Percentiles rank a stretch among this genome's conserved stretches.
phyloP scores from a whole-genome alignment of 2,113 vertebrate species.

The Alligator mississippiensis region DNA sequence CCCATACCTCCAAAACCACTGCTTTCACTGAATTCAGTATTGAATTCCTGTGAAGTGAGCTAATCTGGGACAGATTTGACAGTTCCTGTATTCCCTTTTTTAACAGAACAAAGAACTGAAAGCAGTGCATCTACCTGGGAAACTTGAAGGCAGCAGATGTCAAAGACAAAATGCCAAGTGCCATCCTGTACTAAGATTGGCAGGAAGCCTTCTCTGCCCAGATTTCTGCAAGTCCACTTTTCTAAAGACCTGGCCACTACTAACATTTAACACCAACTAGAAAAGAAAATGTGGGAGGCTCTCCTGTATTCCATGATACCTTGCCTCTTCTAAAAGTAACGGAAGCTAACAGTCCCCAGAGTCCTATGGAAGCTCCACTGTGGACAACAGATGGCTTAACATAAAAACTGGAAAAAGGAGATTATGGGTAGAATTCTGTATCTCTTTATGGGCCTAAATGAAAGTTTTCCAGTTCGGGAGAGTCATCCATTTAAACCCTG shows the following conservation, averaged over 20 bases:
- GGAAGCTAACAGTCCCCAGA: background rate
- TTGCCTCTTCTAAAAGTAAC: background rate
- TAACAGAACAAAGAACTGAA: conserved; percentile 39
- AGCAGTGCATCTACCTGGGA: conserved; percentile 42
- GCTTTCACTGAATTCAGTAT: conserved; percentile 35
- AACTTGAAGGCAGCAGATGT: conserved; percentile 48
- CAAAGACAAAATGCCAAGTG: conserved; percentile 18
- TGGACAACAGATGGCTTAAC: background rate
- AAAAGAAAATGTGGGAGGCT: background rate
- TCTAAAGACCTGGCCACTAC: background rate
- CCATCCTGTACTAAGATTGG: conserved; percentile 21
- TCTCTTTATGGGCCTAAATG: background rate
- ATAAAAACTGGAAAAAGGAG: background rate
- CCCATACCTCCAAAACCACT: background rate
- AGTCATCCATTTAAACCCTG: background rate
- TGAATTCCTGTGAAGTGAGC: conserved; percentile 41
- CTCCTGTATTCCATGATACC: background rate
- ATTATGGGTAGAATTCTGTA: background rate
- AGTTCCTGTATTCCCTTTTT: conserved; percentile 53
- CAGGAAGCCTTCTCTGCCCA: background rate
- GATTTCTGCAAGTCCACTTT: background rate
- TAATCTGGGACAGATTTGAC: conserved; percentile 62
- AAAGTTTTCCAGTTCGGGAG: background rate
- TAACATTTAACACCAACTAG: background rate
- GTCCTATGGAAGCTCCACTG: background rate